Evolutionary conservation across 2,888 invertebrate species (phyloP).

Genomic region (Coenonympha arcania): DNA sequence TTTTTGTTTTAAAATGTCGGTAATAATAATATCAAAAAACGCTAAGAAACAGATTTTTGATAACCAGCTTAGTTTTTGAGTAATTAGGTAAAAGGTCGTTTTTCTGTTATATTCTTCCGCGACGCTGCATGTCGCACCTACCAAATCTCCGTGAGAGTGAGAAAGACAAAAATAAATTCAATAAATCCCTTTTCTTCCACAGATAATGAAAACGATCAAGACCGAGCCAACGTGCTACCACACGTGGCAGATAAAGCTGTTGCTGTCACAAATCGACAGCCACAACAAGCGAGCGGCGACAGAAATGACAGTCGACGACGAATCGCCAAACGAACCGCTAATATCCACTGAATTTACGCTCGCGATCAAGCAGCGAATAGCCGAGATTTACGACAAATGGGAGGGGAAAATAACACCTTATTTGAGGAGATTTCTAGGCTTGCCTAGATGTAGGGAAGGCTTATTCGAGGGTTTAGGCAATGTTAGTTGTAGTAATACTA

Average conservation of each 20-base stretch:
- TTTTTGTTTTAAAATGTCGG: too few species aligned
- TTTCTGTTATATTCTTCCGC: too few species aligned
- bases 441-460: constrained; percentile 39
- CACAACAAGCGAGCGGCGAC: constrained; percentile 38
- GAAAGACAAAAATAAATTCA: too few species aligned
- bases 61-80: too few species aligned
- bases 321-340: constrained; percentile 56
- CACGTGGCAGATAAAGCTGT: constrained; percentile 84
- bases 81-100: too few species aligned
- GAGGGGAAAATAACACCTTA: constrained; percentile 60
- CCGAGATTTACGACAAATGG: constrained; percentile 71
- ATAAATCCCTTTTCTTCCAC: too few species aligned
- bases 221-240: constrained; percentile 71
- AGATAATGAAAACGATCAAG: constrained; percentile 74
- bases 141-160: too few species aligned
- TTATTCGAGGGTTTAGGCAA: constrained; percentile 24
- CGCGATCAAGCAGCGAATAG: constrained; percentile 75
- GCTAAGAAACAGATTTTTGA: too few species aligned
- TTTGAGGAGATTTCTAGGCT: constrained; percentile 68
- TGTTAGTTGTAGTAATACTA: not conserved
- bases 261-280: constrained; percentile 72
- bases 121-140: too few species aligned
- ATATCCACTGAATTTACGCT: constrained; percentile 76
- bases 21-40: too few species aligned
- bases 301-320: constrained; percentile 53